Base-by-base conservation (phyloP, 2,113 vertebrate genomes). In the Anolis sagrei region DNA sequence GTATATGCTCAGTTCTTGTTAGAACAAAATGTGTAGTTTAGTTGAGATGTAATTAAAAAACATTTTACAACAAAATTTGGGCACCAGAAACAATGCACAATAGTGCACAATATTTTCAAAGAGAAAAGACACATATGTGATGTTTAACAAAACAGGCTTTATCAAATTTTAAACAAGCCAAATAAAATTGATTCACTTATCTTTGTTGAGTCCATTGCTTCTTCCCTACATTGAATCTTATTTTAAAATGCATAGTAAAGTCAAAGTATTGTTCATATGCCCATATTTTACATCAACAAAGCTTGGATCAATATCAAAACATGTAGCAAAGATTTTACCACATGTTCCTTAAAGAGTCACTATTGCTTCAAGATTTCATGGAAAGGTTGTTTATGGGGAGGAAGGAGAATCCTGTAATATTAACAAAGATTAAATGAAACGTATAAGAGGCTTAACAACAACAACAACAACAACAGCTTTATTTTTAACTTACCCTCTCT, bases 381-480 rank as follows among this genome's bases (percentile, higher is more conserved):
- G 29, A n/a, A 51, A 70, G 25, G 36, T 44, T 44, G 39, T 44
- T 44, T 44, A 44, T 44, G 39, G 1, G 72, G 39, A 89, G 49
- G 2, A 75, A 51, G 88, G 8, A 10, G 44, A 86, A 39, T 83
- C 48, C 1, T 29, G 44, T 39, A 48, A 1, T 75, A 49, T 34
- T 83, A 49, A 83, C 89, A 89, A 64, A 78, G 6, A 13, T 83
- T 82, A 68, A 78, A 84, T 68, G 89, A 54, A 39, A 19, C 4
- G 1, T 77, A 77, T 58, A 70, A 76, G 25, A 7, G 34, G 18
- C 61, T 58, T 27, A 39, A 64, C n/a, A n/a, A n/a, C n/a, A n/a
- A n/a, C n/a, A n/a, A n/a, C n/a, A n/a, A n/a, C n/a, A n/a, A n/a
- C n/a, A n/a, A n/a, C n/a, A n/a, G n/a, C n/a, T n/a, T n/a, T n/a